Base-by-base conservation (phyloP, 1,140 invertebrate species). In the Belonocnema kinseyi region DNA sequence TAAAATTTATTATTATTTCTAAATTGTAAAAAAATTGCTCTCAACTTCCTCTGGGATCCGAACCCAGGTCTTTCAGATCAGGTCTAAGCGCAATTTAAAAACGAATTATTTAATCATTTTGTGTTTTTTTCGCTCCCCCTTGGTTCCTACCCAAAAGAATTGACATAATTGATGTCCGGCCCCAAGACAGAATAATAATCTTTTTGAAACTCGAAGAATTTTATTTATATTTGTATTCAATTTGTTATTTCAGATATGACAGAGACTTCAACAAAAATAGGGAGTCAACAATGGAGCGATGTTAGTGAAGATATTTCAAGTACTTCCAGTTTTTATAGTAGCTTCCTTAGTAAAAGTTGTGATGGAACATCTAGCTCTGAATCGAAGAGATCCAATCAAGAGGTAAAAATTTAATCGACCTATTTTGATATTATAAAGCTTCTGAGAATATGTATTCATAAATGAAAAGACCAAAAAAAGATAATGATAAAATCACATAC, bases 291-390 rank as follows among this genome's bases (percentile, higher is more conserved):
- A 3, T 80, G 80, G 50, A 82, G 78, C 19, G 75, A 87, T 4
- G 88, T 84, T 12, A 87, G 85, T 26, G 83, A 85, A 7, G 89
- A 90, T 70, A 89, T 89, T 19, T 90, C 88, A 3, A 92, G 90
- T 50, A 89, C 87, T 7, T 92, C 90, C 5, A 92, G 91, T 40
- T 89, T 92, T 52, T 92, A 90, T 76, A 89, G 90, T 33, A 92
- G 90, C 61, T 91, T 90, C 17, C 40, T 92, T 2, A 90, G 88
- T 46, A 90, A 84, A 21, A 89, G 85, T 58, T 46, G 40, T 17
- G 58, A 80, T 46, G 90, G 83, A 50, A 80, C 84, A 1, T 88
- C 86, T 58, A 89, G 85, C 33, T 88, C 83, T 50, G 88, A 83
- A 90, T 21, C 80, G 79, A 71, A 83, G 72, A 0, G 80, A 85